A percentile compares a stretch with the other conserved stretches of the same genome.
Evolutionary conservation across 2,888 invertebrate species (phyloP).

Genomic region (Apamea monoglypha): DNA sequence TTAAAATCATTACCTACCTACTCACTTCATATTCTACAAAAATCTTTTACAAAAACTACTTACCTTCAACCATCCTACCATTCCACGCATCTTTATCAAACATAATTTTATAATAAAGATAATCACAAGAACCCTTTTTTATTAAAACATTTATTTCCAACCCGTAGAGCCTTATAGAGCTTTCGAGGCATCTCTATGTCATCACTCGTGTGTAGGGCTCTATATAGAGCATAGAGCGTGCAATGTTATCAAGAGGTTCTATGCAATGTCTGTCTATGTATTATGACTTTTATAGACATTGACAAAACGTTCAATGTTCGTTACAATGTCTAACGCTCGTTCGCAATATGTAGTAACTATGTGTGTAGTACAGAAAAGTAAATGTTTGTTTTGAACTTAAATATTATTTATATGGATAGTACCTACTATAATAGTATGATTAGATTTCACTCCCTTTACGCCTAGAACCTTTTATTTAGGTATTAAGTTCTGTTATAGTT

Average conservation of each 20-base stretch:
- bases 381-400: constrained; percentile 30
- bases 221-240: constrained; percentile 41
- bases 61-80: background rate
- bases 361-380: background rate
- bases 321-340: background rate
- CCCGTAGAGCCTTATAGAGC: constrained; percentile 32
- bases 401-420: constrained; percentile 1
- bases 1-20: background rate
- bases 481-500: background rate
- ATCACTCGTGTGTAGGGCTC: constrained; percentile 47
- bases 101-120: constrained; percentile 12
- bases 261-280: background rate
- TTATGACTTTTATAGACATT: fast-evolving
- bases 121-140: constrained; percentile 5
- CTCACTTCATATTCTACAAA: background rate
- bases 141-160: constrained; percentile 40
- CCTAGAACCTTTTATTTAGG: background rate
- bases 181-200: constrained; percentile 42
- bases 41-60: background rate
- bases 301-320: background rate
- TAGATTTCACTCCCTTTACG: background rate
- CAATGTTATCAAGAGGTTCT: constrained; percentile 46
- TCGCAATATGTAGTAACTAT: background rate
- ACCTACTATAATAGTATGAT: background rate
- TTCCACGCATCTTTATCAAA: background rate